Percentiles rank a stretch among this genome's conserved stretches.
phyloP scores from a whole-genome alignment of 30 jellyfish, hydroid and myxozoan genomes.

The Morbakka virulenta region DNA sequence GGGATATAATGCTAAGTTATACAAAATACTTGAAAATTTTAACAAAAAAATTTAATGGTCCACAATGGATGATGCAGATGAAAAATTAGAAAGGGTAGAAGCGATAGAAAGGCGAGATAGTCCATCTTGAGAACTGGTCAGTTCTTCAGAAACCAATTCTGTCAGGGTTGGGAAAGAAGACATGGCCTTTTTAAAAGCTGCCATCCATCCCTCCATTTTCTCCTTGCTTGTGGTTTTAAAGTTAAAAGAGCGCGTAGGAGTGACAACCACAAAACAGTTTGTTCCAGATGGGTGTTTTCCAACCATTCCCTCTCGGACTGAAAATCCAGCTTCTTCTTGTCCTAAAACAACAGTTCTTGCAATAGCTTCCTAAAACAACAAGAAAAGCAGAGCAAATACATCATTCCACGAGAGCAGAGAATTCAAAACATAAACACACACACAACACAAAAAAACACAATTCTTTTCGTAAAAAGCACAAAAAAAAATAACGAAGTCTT shows the following conservation, averaged over 20 bases:
- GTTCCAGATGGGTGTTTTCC: constrained; percentile 88
- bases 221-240: constrained; percentile 59
- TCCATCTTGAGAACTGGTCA: too few species aligned
- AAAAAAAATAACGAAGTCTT: too few species aligned
- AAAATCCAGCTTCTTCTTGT: constrained; percentile 5
- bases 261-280: constrained; percentile 62
- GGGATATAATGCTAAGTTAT: too few species aligned
- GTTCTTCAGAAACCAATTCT: too few species aligned
- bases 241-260: constrained; percentile 69
- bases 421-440: background rate
- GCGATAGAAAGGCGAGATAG: too few species aligned
- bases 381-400: background rate
- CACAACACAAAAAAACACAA: too few species aligned
- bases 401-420: background rate
- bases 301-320: constrained; percentile 70
- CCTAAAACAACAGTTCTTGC: constrained; percentile 28
- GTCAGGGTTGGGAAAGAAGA: too few species aligned
- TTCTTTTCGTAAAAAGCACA: too few species aligned
- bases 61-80: too few species aligned
- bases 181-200: constrained; percentile 70
- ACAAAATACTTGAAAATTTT: too few species aligned
- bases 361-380: constrained; percentile 22
- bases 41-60: too few species aligned
- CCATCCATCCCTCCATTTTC: constrained; percentile 72
- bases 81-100: too few species aligned